These are phyloP conservation scores for Bos taurus DNA, from an alignment of 2,113 vertebrate species.

Conservation along the genomic window ARS-UCD2.0 NC_037332.1:12625501-12626000, in stretches of 20 bases:
- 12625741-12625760: neutral
- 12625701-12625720: neutral
- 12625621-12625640: neutral
- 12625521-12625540: neutral
- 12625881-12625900: neutral
- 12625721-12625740: neutral
- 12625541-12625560: neutral
- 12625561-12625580: neutral
- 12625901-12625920: neutral
- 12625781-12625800: neutral
- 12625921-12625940: neutral
- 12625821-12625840: neutral
- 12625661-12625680: neutral
- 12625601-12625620: neutral
- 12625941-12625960: neutral
- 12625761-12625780: neutral
- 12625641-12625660: neutral
- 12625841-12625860: neutral
- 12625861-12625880: neutral
- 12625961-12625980: neutral
- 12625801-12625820: neutral
- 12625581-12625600: neutral
- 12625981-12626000: neutral
- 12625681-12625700: neutral
- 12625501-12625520: neutral